Conservation (phyloP, 2,888 invertebrate genomes). For the Andrena flavipes region DNA sequence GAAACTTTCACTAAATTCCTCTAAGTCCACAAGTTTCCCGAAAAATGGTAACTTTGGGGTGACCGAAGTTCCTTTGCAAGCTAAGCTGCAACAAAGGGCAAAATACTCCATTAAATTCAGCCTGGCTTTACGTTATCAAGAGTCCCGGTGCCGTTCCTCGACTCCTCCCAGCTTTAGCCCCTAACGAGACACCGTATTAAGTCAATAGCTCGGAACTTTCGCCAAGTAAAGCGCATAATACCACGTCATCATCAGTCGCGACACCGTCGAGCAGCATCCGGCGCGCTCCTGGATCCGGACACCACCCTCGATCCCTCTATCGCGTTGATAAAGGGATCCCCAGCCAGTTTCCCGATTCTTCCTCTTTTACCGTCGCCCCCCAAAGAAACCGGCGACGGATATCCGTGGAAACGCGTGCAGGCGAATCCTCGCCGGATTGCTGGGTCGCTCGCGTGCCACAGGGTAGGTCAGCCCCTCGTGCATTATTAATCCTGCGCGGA, state of each 20-base stretch:
- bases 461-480: no score
- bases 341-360: no score
- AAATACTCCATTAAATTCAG: background rate
- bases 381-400: no score
- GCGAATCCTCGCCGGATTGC: no score
- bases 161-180: background rate
- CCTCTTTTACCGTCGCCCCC: no score
- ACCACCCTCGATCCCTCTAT: background rate
- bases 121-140: background rate
- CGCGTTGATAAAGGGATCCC: background rate
- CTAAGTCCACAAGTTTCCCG: no score
- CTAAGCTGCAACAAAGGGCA: no score
- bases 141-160: background rate
- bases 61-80: no score
- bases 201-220: conserved; percentile 14
- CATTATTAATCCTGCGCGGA: conserved; percentile 24
- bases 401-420: no score
- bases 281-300: background rate
- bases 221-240: background rate
- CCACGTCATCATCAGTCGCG: background rate
- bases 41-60: no score
- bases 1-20: no score
- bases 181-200: background rate
- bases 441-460: no score
- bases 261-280: background rate